phyloP scores from a whole-genome alignment of 1,140 invertebrate genomes.

The Orussus abietinus region DNA sequence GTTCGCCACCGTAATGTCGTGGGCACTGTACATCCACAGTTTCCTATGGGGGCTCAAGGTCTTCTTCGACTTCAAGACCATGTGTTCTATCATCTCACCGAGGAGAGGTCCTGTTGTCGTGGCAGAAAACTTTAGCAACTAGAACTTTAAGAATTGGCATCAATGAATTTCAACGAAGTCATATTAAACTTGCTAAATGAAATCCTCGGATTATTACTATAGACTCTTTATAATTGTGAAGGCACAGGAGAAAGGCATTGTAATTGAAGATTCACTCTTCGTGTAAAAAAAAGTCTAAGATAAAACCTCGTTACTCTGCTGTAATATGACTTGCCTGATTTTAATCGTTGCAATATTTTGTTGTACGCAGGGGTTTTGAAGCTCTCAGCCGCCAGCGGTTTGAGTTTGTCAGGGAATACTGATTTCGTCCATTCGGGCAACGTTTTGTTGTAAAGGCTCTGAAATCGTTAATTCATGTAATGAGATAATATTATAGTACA shows the following conservation, averaged over 20 bases:
- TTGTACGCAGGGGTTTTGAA: conserved; percentile 54
- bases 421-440: conserved; percentile 69
- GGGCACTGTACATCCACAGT: conserved; percentile 72
- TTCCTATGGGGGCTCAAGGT: conserved; percentile 56
- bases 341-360: conserved; percentile 52
- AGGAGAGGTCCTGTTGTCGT: conserved; percentile 60
- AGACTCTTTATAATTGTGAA: no score
- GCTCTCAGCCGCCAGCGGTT: conserved; percentile 53
- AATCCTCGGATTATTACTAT: no score
- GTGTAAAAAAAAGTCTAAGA: neutral
- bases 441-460: conserved; percentile 64
- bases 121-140: no score
- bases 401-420: conserved; percentile 57
- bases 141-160: no score
- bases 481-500: conserved; percentile 5
- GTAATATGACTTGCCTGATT: conserved; percentile 40
- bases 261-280: no score
- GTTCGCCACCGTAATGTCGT: conserved; percentile 79
- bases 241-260: no score
- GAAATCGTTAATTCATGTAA: no score
- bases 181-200: no score
- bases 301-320: conserved; percentile 19
- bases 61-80: conserved; percentile 50
- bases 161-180: no score
- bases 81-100: conserved; percentile 61